Conservation (phyloP, 1,140 invertebrate genomes). For the Dryas iulia region DNA sequence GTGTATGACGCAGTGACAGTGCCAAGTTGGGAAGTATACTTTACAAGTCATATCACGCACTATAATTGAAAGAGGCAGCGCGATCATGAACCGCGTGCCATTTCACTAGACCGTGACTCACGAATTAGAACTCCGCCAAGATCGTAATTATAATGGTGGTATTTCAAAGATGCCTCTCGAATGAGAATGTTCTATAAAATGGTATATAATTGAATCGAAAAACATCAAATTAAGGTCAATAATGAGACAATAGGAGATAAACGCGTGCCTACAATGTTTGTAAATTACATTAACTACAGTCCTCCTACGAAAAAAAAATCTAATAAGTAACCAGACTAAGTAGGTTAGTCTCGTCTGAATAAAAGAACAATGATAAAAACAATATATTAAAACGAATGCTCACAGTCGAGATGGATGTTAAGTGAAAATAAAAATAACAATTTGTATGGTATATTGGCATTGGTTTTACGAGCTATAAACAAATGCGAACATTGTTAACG, state of each 20-base stretch:
- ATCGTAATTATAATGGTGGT: constrained; percentile 68
- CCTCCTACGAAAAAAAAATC: constrained; percentile 18
- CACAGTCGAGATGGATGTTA: not conserved
- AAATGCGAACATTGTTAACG: constrained; percentile 21
- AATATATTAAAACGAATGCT: constrained; percentile 13
- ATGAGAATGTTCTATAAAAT: constrained; percentile 45
- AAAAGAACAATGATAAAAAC: not conserved
- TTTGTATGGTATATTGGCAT: constrained; percentile 8
- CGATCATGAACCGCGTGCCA: constrained; percentile 62
- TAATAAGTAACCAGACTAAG: no score
- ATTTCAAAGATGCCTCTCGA: constrained; percentile 57
- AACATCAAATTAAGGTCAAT: constrained; percentile 54
- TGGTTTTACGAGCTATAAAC: constrained; percentile 22
- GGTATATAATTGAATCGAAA: constrained; percentile 53
- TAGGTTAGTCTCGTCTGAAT: constrained; percentile 15
- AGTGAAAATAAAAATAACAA: constrained; percentile 14
- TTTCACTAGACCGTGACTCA: constrained; percentile 73
- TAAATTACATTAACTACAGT: constrained; percentile 20
- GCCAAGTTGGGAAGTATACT: constrained; percentile 46
- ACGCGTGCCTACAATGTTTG: constrained; percentile 20
- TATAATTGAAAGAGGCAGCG: constrained; percentile 64
- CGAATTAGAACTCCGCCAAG: constrained; percentile 68
- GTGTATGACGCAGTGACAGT: constrained; percentile 44
- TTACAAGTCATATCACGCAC: constrained; percentile 65
- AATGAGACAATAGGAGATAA: constrained; percentile 26